Conservation (phyloP, 2,888 invertebrate genomes). For the Ichneumoninae sp. region DNA sequence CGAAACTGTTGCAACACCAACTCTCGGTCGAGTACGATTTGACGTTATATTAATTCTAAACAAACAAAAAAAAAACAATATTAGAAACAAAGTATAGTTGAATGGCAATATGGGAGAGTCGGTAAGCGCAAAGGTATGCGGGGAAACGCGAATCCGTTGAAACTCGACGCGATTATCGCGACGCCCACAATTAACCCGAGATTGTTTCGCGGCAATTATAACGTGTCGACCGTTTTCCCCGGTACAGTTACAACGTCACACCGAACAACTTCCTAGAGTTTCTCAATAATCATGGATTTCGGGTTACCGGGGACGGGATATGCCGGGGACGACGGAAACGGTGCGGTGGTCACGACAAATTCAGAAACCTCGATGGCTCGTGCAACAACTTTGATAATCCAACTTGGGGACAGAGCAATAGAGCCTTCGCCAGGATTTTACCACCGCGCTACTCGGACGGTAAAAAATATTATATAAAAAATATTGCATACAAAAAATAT, state of each 20-base stretch:
- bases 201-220: not conserved
- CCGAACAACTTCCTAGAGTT: conserved; percentile 83
- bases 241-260: conserved; percentile 70
- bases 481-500: not conserved
- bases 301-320: conserved; percentile 75
- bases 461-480: conserved; percentile 63
- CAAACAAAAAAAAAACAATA: not conserved
- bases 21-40: conserved; percentile 64
- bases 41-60: not conserved
- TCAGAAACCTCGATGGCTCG: conserved; percentile 80
- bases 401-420: conserved; percentile 78
- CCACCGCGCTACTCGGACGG: conserved; percentile 83
- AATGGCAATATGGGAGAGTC: not conserved
- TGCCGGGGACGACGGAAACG: conserved; percentile 65
- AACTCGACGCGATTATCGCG: not conserved
- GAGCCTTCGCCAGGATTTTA: conserved; percentile 79
- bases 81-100: not conserved
- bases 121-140: not conserved
- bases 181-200: not conserved
- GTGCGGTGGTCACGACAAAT: conserved; percentile 67
- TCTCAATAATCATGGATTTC: conserved; percentile 79
- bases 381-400: conserved; percentile 81
- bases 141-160: not conserved
- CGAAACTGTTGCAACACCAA: conserved; percentile 69
- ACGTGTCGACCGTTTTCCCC: conserved; percentile 7